Evolutionary conservation across 2,888 invertebrate species (phyloP).

Genomic region (Watsonalla binaria): DNA sequence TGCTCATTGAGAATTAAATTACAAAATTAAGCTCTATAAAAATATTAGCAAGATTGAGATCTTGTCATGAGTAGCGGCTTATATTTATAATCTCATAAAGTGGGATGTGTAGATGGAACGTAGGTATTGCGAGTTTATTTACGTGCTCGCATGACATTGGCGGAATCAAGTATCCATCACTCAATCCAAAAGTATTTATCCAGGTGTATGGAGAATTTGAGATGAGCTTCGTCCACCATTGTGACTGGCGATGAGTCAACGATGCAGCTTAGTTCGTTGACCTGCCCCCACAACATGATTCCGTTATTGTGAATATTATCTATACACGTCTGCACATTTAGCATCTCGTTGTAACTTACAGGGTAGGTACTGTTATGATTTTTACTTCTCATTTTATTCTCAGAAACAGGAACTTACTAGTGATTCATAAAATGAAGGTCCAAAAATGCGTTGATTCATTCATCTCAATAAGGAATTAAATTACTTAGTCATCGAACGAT

Average conservation of each 20-base stretch:
- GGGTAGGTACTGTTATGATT: background rate
- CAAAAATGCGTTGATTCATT: constrained; percentile 37
- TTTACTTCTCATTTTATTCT: constrained; percentile 6
- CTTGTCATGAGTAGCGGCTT: too few relatives aligned
- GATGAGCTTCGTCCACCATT: constrained; percentile 35
- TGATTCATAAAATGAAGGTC: background rate
- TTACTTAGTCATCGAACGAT: constrained; percentile 45
- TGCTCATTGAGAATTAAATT: too few relatives aligned
- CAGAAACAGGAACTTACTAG: constrained; percentile 2
- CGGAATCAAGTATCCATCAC: constrained; percentile 6
- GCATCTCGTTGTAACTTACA: constrained; percentile 4
- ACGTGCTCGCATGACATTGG: constrained; percentile 16
- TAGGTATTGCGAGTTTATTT: constrained; percentile 28
- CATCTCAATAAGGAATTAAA: constrained; percentile 29
- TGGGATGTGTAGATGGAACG: background rate
- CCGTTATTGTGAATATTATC: constrained; percentile 48
- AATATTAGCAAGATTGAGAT: too few relatives aligned
- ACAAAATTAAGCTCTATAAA: too few relatives aligned
- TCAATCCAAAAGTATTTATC: constrained; percentile 19
- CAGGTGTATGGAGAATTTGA: constrained; percentile 28
- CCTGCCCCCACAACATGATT: constrained; percentile 50
- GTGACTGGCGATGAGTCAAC: constrained; percentile 50
- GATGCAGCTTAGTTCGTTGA: constrained; percentile 56
- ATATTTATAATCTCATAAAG: too few relatives aligned
- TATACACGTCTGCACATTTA: constrained; percentile 30